A percentile compares a stretch with the other conserved stretches of the same genome.
Evolutionary conservation across 2,797 vertebrate species (phyloP).

Genomic region (Melanotaenia boesemani): DNA sequence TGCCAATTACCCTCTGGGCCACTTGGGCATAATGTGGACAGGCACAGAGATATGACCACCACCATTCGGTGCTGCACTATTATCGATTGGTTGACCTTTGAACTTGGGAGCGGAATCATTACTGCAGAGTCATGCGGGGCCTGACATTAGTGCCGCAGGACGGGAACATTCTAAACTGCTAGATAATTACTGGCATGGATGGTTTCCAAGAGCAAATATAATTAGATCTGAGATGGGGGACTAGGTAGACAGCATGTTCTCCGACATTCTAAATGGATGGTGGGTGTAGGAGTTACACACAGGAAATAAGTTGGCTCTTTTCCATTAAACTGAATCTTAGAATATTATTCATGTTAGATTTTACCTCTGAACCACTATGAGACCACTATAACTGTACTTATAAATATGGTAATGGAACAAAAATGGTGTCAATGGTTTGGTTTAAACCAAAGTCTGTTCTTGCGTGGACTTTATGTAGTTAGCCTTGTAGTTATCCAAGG

Average conservation of each 20-base stretch:
- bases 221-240: slow-evolving; percentile 67
- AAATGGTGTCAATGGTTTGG: slow-evolving; percentile 12
- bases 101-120: slow-evolving; percentile 74
- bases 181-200: slow-evolving; percentile 76
- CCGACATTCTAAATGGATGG: slow-evolving; percentile 35
- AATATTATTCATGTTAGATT: slow-evolving; percentile 33
- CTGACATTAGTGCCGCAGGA: slow-evolving; percentile 64
- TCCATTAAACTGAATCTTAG: neutral
- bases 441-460: neutral
- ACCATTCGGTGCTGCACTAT: slow-evolving; percentile 31
- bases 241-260: slow-evolving; percentile 50
- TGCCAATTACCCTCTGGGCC: slow-evolving; percentile 74
- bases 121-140: slow-evolving; percentile 67
- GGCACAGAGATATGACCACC: slow-evolving; percentile 53
- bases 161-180: slow-evolving; percentile 60
- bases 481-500: neutral
- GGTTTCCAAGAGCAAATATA: slow-evolving; percentile 76
- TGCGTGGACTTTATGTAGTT: neutral
- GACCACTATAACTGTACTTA: slow-evolving; percentile 6
- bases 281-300: slow-evolving; percentile 43
- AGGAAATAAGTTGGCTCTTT: slow-evolving; percentile 39
- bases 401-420: slow-evolving; percentile 19
- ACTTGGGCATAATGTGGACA: slow-evolving; percentile 59
- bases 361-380: slow-evolving; percentile 8
- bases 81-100: slow-evolving; percentile 82